Evolutionary conservation across 2,888 invertebrate genomes (phyloP).

Genomic region (Sturmia bella): DNA sequence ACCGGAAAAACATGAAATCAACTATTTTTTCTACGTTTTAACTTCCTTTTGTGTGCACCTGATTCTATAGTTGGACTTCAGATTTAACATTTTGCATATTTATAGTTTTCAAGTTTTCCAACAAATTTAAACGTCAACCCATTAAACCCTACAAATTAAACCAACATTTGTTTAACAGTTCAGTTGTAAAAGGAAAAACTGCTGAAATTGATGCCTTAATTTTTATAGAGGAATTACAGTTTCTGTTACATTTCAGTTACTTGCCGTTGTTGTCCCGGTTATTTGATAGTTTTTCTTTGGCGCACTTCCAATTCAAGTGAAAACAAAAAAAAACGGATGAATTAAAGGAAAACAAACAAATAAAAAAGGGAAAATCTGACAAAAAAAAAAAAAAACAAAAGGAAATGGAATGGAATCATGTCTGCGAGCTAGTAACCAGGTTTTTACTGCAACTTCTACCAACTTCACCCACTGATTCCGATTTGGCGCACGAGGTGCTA

Average conservation of each 20-base stretch:
- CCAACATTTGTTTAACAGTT: constrained; percentile 32
- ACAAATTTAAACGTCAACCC: constrained; percentile 38
- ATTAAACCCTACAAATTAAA: constrained; percentile 51
- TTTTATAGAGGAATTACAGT: constrained; percentile 51
- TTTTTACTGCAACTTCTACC: constrained; percentile 49
- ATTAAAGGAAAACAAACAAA: constrained; percentile 30
- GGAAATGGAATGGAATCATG: constrained; percentile 43
- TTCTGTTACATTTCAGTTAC: constrained; percentile 59
- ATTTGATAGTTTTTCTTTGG: constrained; percentile 48
- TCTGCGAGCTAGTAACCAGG: constrained; percentile 60
- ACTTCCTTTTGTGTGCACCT: not conserved
- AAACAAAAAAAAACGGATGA: constrained; percentile 44
- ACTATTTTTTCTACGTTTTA: not conserved
- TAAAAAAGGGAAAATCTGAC: constrained; percentile 27
- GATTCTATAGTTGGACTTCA: not conserved
- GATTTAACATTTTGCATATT: not conserved
- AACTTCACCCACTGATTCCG: constrained; percentile 25
- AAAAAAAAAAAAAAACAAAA: constrained; percentile 13
- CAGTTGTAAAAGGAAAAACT: constrained; percentile 3
- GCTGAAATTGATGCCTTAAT: constrained; percentile 49
- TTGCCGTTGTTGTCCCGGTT: constrained; percentile 54
- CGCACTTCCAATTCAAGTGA: constrained; percentile 60
- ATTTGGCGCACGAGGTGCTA: constrained; percentile 10
- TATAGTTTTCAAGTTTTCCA: constrained; percentile 12
- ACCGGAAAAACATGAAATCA: not conserved